Percentiles rank a stretch among this genome's conserved stretches.
Evolutionary conservation across 2,797 vertebrate genomes (phyloP).

Genomic region (Trachurus trachurus): DNA sequence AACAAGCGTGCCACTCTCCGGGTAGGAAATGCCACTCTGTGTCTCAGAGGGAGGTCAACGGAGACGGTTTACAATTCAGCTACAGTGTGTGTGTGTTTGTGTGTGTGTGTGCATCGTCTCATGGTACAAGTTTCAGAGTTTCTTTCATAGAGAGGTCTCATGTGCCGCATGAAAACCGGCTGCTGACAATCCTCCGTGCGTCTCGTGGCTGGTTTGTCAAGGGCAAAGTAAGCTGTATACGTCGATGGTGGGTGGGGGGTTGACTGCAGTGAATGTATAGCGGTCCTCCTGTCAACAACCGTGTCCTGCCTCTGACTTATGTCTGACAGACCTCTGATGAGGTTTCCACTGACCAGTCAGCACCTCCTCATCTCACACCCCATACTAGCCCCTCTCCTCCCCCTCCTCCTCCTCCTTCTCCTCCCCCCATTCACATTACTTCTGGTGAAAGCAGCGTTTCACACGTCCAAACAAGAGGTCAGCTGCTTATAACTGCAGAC

Average conservation of each 20-base stretch:
- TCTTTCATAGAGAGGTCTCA: background rate
- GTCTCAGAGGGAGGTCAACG: constrained; percentile 49
- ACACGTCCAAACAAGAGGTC: background rate
- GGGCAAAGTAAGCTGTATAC: constrained; percentile 58
- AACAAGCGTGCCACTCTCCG: constrained; percentile 39
- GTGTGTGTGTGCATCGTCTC: background rate
- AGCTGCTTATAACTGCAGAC: constrained; percentile 26
- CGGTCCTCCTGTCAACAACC: constrained; percentile 36
- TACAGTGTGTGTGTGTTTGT: constrained; percentile 16
- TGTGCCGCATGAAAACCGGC: constrained; percentile 5
- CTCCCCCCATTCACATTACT: background rate
- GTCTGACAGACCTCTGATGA: constrained; percentile 44
- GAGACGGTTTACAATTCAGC: constrained; percentile 49
- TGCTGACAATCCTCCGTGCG: constrained; percentile 7
- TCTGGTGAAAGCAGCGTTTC: background rate
- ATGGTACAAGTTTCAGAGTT: constrained; percentile 26
- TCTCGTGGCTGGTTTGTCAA: constrained; percentile 45
- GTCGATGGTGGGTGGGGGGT: constrained; percentile 25
- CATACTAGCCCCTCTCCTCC: background rate
- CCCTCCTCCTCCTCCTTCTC: no score
- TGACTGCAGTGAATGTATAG: background rate
- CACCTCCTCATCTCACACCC: constrained; percentile 28
- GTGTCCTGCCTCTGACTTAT: constrained; percentile 44
- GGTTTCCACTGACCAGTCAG: constrained; percentile 40
- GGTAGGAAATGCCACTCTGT: constrained; percentile 35